These are phyloP conservation scores for Cheilinus undulatus DNA, from an alignment of 2,113 vertebrate species.

Conservation along the genomic window DNA sequence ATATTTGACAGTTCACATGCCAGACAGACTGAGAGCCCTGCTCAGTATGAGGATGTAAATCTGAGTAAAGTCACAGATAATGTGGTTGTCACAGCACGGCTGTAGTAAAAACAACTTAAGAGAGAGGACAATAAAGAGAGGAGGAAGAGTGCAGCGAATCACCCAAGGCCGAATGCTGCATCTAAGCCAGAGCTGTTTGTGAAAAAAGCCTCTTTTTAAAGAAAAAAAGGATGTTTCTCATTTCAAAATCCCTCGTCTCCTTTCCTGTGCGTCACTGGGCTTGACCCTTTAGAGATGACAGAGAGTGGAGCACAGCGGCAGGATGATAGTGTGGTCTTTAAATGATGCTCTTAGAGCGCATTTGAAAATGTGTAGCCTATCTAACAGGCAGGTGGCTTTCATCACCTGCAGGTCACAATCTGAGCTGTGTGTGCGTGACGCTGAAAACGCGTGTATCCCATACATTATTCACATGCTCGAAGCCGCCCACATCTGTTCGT, in stretches of 20 bases:
- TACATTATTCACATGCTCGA: conserved; percentile 57
- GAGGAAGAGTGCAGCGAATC: conserved; percentile 45
- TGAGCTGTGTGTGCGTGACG: conserved; percentile 9
- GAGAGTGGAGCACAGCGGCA: not conserved
- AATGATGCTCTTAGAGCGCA: conserved; percentile 11
- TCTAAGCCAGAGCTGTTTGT: conserved; percentile 63
- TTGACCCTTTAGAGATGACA: conserved; percentile 13
- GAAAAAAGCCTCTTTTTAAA: conserved; percentile 28
- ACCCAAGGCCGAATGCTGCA: conserved; percentile 52
- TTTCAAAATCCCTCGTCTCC: conserved; percentile 22
- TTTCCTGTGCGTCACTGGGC: not conserved
- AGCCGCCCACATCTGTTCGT: conserved; percentile 63
- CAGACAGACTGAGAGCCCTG: conserved; percentile 21
- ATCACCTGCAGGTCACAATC: conserved; percentile 14
- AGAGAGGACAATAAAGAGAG: conserved; percentile 53
- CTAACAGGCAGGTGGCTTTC: conserved; percentile 28
- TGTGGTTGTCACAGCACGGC: conserved; percentile 57
- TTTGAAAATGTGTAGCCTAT: conserved; percentile 1
- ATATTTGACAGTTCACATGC: not conserved
- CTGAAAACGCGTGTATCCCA: conserved; percentile 29
- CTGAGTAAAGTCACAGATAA: conserved; percentile 69
- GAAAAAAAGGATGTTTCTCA: conserved; percentile 27
- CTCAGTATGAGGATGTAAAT: conserved; percentile 41
- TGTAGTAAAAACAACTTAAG: conserved; percentile 60
- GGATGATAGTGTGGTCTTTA: not conserved